phyloP scores from a whole-genome alignment of 2,797 vertebrate genomes.

The Pipistrellus pygmaeus region DNA sequence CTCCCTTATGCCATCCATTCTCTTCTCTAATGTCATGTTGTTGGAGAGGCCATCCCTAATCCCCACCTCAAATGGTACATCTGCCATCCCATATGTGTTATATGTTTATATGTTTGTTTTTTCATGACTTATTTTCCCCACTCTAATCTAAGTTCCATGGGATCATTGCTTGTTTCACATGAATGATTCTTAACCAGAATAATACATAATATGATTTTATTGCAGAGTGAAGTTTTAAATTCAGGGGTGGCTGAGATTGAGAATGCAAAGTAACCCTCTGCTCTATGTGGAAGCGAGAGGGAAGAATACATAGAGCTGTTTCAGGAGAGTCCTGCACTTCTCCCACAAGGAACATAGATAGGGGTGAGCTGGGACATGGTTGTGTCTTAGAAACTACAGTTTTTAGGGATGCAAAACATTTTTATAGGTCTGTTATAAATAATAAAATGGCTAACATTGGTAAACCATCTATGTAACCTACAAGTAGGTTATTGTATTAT shows the following conservation, averaged over 20 bases:
- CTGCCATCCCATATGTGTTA: background rate
- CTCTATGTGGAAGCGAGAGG: background rate
- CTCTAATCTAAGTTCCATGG: background rate
- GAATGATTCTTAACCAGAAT: background rate
- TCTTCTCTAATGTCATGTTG: background rate
- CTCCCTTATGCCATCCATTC: background rate
- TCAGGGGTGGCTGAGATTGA: background rate
- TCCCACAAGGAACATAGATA: background rate
- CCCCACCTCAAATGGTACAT: background rate
- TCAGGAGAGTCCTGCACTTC: background rate
- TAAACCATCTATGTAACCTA: background rate
- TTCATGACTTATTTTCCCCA: background rate
- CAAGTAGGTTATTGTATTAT: background rate
- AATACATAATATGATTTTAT: constrained; percentile 1
- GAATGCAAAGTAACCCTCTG: background rate
- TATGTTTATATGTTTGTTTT: background rate
- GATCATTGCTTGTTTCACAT: background rate
- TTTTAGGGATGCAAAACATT: background rate
- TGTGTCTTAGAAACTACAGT: background rate
- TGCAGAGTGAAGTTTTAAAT: background rate
- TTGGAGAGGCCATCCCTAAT: background rate
- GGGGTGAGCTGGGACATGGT: background rate
- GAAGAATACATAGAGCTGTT: background rate
- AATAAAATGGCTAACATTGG: background rate
- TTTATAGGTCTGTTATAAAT: background rate